These are phyloP conservation scores for Zaprionus davidi DNA, from an alignment of 1,140 invertebrate species.

Conservation along the genomic window DNA sequence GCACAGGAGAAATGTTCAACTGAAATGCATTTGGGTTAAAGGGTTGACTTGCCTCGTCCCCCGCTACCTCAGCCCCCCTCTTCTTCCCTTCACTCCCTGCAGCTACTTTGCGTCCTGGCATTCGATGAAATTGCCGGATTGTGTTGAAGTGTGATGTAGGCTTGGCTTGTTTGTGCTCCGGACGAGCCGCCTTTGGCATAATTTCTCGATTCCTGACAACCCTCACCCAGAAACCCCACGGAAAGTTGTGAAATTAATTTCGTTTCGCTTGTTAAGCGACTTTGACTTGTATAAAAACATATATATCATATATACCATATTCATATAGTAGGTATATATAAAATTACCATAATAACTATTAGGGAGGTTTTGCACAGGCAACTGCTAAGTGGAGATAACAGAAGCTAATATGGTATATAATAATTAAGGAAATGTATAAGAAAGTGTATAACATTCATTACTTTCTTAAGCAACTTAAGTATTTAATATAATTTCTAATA, in stretches of 20 bases:
- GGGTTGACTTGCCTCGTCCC: conserved; percentile 31
- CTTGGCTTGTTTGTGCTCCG: conserved; percentile 77
- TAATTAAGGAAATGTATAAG: too few species aligned
- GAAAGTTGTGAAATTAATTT: conserved; percentile 73
- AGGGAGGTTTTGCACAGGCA: not conserved
- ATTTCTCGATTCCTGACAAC: conserved; percentile 53
- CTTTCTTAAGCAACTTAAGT: not conserved
- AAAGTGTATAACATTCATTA: not conserved
- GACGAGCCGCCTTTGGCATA: conserved; percentile 65
- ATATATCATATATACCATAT: conserved; percentile 7
- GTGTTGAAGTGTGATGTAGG: conserved; percentile 84
- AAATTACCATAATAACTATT: conserved; percentile 55
- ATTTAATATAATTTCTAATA: too few species aligned
- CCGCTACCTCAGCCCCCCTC: conserved; percentile 9
- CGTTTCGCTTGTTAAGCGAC: conserved; percentile 62
- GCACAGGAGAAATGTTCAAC: conserved; percentile 63
- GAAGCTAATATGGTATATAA: not conserved
- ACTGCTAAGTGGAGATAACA: not conserved
- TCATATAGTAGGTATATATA: conserved; percentile 24
- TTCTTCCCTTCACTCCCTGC: not conserved
- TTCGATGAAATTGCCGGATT: conserved; percentile 81
- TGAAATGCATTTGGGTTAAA: conserved; percentile 72
- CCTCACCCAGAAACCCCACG: not conserved
- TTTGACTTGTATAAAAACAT: conserved; percentile 24
- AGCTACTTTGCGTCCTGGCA: conserved; percentile 40